Percentiles rank a stretch among this genome's conserved stretches.
These are phyloP conservation scores for Spatulosminthurus flaviceps DNA, from an alignment of 2,888 invertebrate species.

Conservation along the genomic window DNA sequence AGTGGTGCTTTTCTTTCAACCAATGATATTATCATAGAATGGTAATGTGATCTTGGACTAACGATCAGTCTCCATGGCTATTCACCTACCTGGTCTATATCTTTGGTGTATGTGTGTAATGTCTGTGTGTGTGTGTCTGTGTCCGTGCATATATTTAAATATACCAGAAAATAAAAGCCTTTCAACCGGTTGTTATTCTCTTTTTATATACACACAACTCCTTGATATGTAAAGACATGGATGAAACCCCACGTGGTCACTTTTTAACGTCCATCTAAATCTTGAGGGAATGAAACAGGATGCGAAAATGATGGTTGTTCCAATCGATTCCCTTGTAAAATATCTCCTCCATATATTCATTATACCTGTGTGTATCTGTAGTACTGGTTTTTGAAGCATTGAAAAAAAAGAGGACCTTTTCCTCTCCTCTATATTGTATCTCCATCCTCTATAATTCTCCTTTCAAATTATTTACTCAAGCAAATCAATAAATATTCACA, in stretches of 20 bases:
- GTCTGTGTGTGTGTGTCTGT: too few relatives aligned
- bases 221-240: not conserved
- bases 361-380: not conserved
- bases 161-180: not conserved
- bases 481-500: constrained; percentile 29
- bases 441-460: not conserved
- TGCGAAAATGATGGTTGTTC: constrained; percentile 37
- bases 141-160: not conserved
- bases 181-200: not conserved
- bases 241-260: constrained; percentile 31
- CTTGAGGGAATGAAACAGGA: constrained; percentile 28
- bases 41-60: constrained; percentile 25
- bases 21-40: constrained; percentile 28
- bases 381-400: not conserved
- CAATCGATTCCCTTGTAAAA: not conserved
- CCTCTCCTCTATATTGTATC: not conserved
- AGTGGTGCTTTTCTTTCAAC: constrained; percentile 38
- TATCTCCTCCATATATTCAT: not conserved
- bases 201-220: not conserved
- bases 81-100: constrained; percentile 24
- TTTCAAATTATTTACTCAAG: constrained; percentile 28
- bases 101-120: not conserved
- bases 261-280: constrained; percentile 34
- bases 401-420: too few relatives aligned
- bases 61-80: constrained; percentile 30